A percentile compares a stretch with the other conserved stretches of the same genome.
Evolutionary conservation across 2,797 vertebrate genomes (phyloP).

Genomic region (Mallotus villosus): DNA sequence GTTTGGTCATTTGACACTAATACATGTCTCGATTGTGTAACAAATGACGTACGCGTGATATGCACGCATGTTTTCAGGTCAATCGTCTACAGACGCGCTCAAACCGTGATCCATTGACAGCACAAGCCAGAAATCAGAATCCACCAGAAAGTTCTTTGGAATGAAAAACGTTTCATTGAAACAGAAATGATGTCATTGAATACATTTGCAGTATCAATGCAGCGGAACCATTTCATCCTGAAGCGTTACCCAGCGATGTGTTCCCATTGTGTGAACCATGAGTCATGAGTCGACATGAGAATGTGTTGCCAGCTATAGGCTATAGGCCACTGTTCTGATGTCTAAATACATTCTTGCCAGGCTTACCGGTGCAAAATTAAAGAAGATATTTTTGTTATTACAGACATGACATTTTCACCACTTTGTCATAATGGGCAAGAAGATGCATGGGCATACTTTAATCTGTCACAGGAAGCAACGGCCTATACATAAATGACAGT

Average conservation of each 20-base stretch:
- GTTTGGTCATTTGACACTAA: neutral
- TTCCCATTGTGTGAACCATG: neutral
- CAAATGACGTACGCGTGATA: neutral
- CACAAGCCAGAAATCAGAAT: neutral
- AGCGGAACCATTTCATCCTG: neutral
- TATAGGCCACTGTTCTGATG: neutral
- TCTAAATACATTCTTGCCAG: neutral
- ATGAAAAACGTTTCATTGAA: neutral
- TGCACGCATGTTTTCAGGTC: neutral
- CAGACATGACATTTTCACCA: conserved; percentile 3
- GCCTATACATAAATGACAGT: conserved; percentile 18
- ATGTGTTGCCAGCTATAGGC: neutral
- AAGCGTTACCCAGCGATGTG: neutral
- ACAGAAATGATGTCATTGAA: no score
- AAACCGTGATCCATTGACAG: no score
- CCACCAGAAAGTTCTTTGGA: no score
- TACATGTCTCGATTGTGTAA: neutral
- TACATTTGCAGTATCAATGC: no score
- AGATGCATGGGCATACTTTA: conserved; percentile 23
- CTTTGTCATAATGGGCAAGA: conserved; percentile 14
- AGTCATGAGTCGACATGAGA: neutral
- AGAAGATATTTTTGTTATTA: conserved; percentile 8
- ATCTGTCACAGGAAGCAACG: conserved; percentile 31
- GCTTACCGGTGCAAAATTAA: conserved; percentile 17
- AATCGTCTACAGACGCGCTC: no score